Base-by-base conservation (phyloP, 37 sponge, comb jelly and placozoan species). In the Petrosia ficiformis region DNA sequence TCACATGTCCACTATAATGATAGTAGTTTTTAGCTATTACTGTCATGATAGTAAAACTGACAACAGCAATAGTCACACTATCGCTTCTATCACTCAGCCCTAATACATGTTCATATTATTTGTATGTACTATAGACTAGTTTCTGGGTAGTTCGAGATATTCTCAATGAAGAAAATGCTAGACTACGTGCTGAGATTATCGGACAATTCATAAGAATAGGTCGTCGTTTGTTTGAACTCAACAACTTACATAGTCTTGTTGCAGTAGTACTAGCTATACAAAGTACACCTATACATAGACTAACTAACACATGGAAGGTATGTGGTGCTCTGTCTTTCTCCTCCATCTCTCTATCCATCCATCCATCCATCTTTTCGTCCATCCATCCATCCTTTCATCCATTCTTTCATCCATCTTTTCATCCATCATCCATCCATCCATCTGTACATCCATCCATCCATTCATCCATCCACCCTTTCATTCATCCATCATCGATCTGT, bases 121-220 rank as follows among this genome's bases (percentile, higher is more conserved):
- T 65, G 4, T 83, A 43, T 72, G 6, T 10, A 4, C 38, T 42
- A 3, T 57, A 91, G 92, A 82, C 77, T 19, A 64, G 83, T 33
- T 93, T 90, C 68, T 85, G 86, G 91, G 89, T 88, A 21, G 75
- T 79, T 65, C 34, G 71, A 31, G 94, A 90, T 59, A 74, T 90
- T 24, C 75, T 93, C 31, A 81, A 74, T 28, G 77, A 87, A 38
- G 61, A 60, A 25, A 80, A 54, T 44, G n/a, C 76, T 22, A 89
- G 68, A 52, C 57, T 76, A 14, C 65, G 94, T 24, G 78, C 85
- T 48, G 90, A 88, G 33, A 38, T 89, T n/a, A 1, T 93, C 40
- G 29, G 63, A 2, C 77, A 79, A 67, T 93, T 93, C 60, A 84
- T 89, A 30, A 85, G 71, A 38, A 65, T 93, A 39, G 82, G 92